Evolutionary conservation across 2,113 vertebrate species (phyloP).

Genomic region (Jacana jacana): DNA sequence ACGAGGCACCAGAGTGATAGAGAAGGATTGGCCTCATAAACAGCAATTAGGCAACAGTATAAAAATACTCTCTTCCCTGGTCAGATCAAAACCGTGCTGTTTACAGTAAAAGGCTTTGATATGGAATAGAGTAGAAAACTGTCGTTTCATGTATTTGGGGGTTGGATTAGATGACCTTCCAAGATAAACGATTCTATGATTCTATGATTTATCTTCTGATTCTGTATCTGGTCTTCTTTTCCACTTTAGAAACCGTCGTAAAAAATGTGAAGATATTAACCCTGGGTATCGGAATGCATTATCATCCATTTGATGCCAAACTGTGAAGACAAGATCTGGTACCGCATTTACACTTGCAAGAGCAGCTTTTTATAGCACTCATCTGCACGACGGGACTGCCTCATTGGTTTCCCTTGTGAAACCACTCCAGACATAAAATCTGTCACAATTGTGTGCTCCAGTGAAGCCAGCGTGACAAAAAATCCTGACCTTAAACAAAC

Average conservation of each 20-base stretch:
- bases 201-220: not conserved
- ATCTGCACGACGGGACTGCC: not conserved
- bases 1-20: not conserved
- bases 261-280: not conserved
- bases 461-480: not conserved
- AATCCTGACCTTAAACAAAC: not conserved
- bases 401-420: not conserved
- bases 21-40: not conserved
- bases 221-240: not conserved
- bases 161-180: not conserved
- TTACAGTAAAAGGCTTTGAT: not conserved
- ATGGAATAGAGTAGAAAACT: not conserved
- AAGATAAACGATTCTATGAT: not conserved
- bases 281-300: not conserved
- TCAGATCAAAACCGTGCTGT: not conserved
- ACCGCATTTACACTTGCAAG: not conserved
- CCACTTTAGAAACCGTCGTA: not conserved
- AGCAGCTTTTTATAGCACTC: slow-evolving; percentile 9
- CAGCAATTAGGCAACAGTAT: not conserved
- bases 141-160: not conserved
- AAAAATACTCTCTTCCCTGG: not conserved
- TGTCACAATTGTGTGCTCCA: not conserved
- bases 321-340: not conserved
- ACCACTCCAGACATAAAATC: not conserved
- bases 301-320: not conserved